Evolutionary conservation across 2,797 vertebrate species (phyloP).

Genomic region (Sternarchorhynchus goeldii): DNA sequence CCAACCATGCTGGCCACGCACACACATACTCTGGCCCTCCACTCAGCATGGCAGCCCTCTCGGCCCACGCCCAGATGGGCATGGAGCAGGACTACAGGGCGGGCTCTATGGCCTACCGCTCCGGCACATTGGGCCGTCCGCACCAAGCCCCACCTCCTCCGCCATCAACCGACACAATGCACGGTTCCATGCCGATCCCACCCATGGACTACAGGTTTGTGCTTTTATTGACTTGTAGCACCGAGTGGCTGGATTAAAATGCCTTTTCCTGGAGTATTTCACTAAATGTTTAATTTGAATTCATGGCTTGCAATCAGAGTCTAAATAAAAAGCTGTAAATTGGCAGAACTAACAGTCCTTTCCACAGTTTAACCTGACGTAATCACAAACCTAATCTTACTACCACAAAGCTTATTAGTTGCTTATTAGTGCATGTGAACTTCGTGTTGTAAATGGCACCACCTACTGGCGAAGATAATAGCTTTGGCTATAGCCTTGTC

Average conservation of each 20-base stretch:
- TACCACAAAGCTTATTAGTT: neutral
- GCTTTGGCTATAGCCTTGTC: neutral
- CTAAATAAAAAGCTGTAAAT: neutral
- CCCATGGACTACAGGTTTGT: conserved; percentile 88
- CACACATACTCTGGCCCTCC: conserved; percentile 83
- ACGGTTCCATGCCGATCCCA: conserved; percentile 79
- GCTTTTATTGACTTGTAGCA: neutral
- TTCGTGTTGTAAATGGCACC: conserved; percentile 62
- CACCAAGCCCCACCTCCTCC: conserved; percentile 93
- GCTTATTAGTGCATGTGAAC: too few species aligned
- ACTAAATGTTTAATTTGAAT: neutral
- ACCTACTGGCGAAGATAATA: conserved; percentile 60
- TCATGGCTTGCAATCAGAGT: neutral
- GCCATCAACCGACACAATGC: conserved; percentile 82
- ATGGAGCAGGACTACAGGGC: conserved; percentile 85
- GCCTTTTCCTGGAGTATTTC: too few species aligned
- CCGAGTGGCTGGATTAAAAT: neutral
- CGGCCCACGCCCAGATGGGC: conserved; percentile 76
- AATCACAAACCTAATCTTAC: neutral
- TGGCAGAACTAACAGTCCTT: neutral
- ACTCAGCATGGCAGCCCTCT: conserved; percentile 76
- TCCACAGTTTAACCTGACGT: neutral
- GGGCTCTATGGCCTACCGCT: conserved; percentile 78
- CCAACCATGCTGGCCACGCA: conserved; percentile 85
- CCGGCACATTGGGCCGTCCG: conserved; percentile 86